phyloP scores from a whole-genome alignment of 37 sponge, comb jelly and placozoan genomes.

The Bolinopsis microptera region DNA sequence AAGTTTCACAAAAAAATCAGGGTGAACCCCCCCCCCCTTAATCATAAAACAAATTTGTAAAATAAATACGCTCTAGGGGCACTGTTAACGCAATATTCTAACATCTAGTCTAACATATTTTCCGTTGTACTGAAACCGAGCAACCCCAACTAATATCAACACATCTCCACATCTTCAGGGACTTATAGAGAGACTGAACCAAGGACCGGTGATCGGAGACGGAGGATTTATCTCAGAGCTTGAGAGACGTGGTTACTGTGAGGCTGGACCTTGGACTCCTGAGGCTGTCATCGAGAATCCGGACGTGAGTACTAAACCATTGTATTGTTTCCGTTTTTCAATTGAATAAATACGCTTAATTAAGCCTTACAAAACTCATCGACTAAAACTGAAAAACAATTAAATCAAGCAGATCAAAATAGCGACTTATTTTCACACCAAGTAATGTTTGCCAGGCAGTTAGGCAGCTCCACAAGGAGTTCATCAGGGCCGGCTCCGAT shows the following conservation, averaged over 20 bases:
- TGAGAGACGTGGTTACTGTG: constrained; percentile 69
- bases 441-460: constrained; percentile 3
- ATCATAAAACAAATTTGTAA: too few species aligned
- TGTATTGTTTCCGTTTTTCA: too few species aligned
- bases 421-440: neutral
- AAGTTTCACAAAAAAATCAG: too few species aligned
- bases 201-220: constrained; percentile 69
- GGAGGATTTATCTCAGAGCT: constrained; percentile 69
- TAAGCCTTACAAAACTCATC: neutral
- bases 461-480: constrained; percentile 67
- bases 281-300: constrained; percentile 68
- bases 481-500: constrained; percentile 68
- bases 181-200: constrained; percentile 67
- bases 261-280: constrained; percentile 72
- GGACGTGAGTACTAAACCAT: neutral
- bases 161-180: too few species aligned
- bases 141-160: too few species aligned
- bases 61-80: too few species aligned
- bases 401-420: neutral
- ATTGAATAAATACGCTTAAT: too few species aligned
- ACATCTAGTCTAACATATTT: too few species aligned
- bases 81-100: too few species aligned
- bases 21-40: too few species aligned
- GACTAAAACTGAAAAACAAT: neutral
- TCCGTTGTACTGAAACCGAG: too few species aligned